phyloP scores from a whole-genome alignment of 2,113 vertebrate genomes.

The Cettia cetti region DNA sequence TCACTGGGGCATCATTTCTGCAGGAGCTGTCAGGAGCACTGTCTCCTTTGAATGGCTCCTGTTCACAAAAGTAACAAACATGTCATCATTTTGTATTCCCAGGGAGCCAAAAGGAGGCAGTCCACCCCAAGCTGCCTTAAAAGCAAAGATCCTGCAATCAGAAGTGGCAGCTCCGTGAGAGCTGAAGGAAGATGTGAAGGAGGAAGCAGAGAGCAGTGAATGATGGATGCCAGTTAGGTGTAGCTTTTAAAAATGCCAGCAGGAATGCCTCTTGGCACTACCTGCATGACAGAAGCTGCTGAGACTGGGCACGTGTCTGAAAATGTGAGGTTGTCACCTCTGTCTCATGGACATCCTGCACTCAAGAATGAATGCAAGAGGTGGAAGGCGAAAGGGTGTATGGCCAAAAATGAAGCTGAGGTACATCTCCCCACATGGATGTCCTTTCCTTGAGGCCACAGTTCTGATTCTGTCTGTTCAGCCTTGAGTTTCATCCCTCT shows the following conservation, averaged over 20 bases:
- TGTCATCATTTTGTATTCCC: conserved; percentile 18
- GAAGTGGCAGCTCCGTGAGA: not conserved
- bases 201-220: not conserved
- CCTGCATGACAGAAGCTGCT: not conserved
- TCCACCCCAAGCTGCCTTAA: not conserved
- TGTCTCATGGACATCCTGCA: not conserved
- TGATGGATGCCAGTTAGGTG: not conserved
- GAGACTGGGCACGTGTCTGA: not conserved
- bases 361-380: not conserved
- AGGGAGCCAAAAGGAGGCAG: conserved; percentile 22
- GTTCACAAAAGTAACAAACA: not conserved
- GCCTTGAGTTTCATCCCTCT: not conserved
- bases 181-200: not conserved
- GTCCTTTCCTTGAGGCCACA: not conserved
- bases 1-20: not conserved
- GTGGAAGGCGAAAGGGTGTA: not conserved
- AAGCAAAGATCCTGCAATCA: not conserved
- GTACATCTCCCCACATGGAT: not conserved
- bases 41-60: not conserved
- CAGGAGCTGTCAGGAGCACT: not conserved
- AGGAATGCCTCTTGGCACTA: not conserved
- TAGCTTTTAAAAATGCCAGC: not conserved
- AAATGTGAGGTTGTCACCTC: not conserved
- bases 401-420: not conserved
- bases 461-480: not conserved